These are phyloP conservation scores for Odontophorus gujanensis DNA, from an alignment of 2,113 vertebrate species.

Conservation along the genomic window DNA sequence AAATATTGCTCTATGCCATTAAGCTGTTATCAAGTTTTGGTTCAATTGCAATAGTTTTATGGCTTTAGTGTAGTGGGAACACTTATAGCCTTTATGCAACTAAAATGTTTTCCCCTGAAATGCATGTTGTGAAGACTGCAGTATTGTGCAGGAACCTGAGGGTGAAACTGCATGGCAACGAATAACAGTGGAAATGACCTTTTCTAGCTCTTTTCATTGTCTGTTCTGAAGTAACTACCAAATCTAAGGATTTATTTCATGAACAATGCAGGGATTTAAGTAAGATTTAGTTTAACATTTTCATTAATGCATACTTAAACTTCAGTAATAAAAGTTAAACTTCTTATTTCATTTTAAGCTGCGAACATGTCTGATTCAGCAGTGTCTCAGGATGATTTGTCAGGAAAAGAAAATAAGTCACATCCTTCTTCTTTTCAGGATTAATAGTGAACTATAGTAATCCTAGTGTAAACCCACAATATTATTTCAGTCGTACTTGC, in stretches of 20 bases:
- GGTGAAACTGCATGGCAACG: not conserved
- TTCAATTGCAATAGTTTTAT: slow-evolving; percentile 54
- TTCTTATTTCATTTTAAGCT: slow-evolving; percentile 35
- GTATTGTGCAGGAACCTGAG: slow-evolving; percentile 18
- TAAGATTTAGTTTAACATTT: slow-evolving; percentile 25
- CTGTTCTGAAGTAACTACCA: not conserved
- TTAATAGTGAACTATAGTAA: slow-evolving; percentile 45
- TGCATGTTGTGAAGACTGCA: not conserved
- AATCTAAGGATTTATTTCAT: not conserved
- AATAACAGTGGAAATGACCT: slow-evolving; percentile 1
- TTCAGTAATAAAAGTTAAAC: not conserved
- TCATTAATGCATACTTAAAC: slow-evolving; percentile 3
- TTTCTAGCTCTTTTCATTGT: not conserved
- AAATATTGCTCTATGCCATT: slow-evolving; percentile 66
- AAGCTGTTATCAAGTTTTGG: slow-evolving; percentile 64
- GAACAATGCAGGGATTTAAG: slow-evolving; percentile 23
- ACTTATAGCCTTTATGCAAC: slow-evolving; percentile 55
- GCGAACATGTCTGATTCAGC: slow-evolving; percentile 42
- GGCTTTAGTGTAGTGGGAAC: slow-evolving; percentile 33
- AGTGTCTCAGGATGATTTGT: slow-evolving; percentile 42
- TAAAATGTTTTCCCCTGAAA: slow-evolving; percentile 18
- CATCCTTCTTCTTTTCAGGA: slow-evolving; percentile 17
- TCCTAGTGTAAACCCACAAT: not conserved
- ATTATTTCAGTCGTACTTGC: slow-evolving; percentile 52
- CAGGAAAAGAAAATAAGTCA: slow-evolving; percentile 62